Evolutionary conservation across 2,797 vertebrate genomes (phyloP).

Genomic region (Anas bernieri): DNA sequence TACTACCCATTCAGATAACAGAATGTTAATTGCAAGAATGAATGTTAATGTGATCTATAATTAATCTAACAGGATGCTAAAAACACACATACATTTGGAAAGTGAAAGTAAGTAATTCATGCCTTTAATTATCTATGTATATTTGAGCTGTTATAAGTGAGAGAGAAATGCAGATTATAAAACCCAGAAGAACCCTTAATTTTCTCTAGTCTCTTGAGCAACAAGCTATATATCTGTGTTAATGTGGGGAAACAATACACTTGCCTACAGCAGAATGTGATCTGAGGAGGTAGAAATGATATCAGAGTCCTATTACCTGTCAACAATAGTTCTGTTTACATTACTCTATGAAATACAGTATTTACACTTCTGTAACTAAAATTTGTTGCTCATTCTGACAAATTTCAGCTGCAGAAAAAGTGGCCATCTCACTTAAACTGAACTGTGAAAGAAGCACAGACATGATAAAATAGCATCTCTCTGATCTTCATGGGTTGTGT

Average conservation of each 20-base stretch:
- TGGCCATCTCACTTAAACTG: not conserved
- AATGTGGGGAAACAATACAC: not conserved
- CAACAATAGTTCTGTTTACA: not conserved
- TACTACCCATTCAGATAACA: not conserved
- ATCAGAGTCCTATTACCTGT: not conserved
- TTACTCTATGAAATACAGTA: not conserved
- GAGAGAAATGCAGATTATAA: not conserved
- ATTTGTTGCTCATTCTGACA: not conserved
- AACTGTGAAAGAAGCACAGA: not conserved
- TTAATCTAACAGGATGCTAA: not conserved
- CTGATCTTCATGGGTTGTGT: accelerated
- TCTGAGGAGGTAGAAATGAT: not conserved
- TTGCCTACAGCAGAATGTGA: not conserved
- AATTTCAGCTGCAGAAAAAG: not conserved
- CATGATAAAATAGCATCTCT: not conserved
- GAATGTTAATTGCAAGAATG: not conserved
- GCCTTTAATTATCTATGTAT: not conserved
- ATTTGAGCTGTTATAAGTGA: not conserved
- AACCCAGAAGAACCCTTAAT: not conserved
- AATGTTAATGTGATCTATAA: conserved; percentile 10
- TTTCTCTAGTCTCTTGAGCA: not conserved
- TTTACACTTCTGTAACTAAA: not conserved
- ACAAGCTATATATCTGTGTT: not conserved
- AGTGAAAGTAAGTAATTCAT: not conserved
- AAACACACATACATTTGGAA: not conserved